Conservation (phyloP, 2,113 vertebrate species). For the Eidolon helvum region DNA sequence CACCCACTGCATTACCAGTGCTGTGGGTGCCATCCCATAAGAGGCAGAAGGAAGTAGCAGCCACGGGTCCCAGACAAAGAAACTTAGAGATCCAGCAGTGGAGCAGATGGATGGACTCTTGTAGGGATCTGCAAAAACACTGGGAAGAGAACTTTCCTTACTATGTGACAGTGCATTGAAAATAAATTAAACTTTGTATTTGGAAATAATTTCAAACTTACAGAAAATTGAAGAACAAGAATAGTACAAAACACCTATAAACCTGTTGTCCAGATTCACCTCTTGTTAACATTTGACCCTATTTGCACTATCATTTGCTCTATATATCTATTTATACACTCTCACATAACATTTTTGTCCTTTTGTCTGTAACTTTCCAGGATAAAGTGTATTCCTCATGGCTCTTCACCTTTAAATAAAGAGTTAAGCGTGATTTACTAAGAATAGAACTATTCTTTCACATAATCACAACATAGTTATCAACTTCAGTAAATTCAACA, state of each 20-base stretch:
- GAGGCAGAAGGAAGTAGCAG: not conserved
- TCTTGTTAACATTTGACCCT: not conserved
- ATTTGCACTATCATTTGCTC: not conserved
- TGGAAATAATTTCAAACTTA: not conserved
- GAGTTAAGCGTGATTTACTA: not conserved
- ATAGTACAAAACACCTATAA: not conserved
- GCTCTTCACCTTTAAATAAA: not conserved
- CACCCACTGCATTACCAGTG: fast-evolving
- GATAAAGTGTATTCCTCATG: not conserved
- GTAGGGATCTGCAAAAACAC: not conserved
- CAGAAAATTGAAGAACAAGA: not conserved
- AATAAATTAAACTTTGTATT: not conserved
- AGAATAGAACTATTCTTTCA: not conserved
- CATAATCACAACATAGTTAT: no score
- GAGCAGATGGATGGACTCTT: fast-evolving
- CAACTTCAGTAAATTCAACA: not conserved
- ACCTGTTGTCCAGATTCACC: not conserved
- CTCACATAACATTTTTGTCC: not conserved
- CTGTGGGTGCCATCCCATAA: fast-evolving
- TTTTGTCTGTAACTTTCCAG: not conserved
- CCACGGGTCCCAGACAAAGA: fast-evolving
- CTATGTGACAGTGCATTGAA: not conserved
- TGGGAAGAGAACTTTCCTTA: not conserved
- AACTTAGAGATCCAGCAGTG: not conserved
- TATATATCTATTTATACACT: fast-evolving